phyloP scores from a whole-genome alignment of 2,113 vertebrate genomes.

The Solea senegalensis region DNA sequence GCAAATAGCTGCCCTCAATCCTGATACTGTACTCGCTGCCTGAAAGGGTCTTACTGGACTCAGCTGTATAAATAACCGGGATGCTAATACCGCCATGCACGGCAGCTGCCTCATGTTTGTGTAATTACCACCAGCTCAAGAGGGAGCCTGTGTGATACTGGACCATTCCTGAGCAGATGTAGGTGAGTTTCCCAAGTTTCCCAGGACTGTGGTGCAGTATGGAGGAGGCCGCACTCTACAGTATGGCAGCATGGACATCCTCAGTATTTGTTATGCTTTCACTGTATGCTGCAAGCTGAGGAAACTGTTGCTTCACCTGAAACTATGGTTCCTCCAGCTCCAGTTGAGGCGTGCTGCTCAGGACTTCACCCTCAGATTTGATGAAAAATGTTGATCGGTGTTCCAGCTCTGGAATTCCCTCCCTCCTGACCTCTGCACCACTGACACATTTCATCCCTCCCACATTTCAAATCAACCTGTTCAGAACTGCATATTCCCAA shows the following conservation, averaged over 20 bases:
- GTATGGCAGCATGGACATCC: neutral
- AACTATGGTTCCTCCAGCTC: slow-evolving; percentile 14
- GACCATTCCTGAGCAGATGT: slow-evolving; percentile 27
- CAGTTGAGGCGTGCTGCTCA: neutral
- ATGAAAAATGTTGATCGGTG: too few relatives aligned
- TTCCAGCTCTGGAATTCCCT: too few relatives aligned
- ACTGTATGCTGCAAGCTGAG: slow-evolving; percentile 1
- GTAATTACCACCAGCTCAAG: slow-evolving; percentile 45
- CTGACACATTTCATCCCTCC: too few relatives aligned
- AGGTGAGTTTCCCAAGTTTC: slow-evolving; percentile 26
- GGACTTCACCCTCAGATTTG: too few relatives aligned
- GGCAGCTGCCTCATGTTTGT: slow-evolving; percentile 64
- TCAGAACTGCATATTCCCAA: too few relatives aligned
- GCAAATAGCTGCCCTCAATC: slow-evolving; percentile 64
- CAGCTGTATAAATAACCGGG: slow-evolving; percentile 72
- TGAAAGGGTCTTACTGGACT: slow-evolving; percentile 62
- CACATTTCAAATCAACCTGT: too few relatives aligned
- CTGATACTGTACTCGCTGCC: slow-evolving; percentile 57
- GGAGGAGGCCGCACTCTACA: neutral
- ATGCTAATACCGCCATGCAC: slow-evolving; percentile 51
- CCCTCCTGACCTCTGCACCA: too few relatives aligned
- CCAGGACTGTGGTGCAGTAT: slow-evolving; percentile 9
- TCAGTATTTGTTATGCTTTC: slow-evolving; percentile 1
- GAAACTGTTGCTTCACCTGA: neutral
- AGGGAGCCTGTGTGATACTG: slow-evolving; percentile 20